A percentile compares a stretch with the other conserved stretches of the same genome.
Evolutionary conservation across 1,140 invertebrate genomes (phyloP).

Genomic region (Zaprionus ornatus): DNA sequence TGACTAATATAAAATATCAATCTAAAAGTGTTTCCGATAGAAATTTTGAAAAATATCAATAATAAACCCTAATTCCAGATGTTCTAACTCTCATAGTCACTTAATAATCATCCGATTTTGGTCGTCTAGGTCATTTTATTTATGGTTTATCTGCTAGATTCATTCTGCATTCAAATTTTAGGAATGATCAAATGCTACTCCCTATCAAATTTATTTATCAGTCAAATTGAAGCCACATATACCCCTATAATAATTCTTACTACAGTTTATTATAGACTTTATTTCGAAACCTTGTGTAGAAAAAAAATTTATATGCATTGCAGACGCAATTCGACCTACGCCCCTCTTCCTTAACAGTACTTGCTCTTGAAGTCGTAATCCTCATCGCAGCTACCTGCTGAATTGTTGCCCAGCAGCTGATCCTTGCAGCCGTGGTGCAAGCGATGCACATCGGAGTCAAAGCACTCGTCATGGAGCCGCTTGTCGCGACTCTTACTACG

Average conservation of each 20-base stretch:
- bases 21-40: no score
- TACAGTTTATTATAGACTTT: neutral
- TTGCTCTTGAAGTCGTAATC: constrained; percentile 73
- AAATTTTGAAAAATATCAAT: no score
- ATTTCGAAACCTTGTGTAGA: constrained; percentile 3
- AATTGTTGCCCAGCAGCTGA: constrained; percentile 57
- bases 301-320: constrained; percentile 13
- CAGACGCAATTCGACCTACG: neutral
- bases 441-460: constrained; percentile 76
- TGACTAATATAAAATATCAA: no score
- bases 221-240: neutral
- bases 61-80: no score
- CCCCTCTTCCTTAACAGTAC: constrained; percentile 49
- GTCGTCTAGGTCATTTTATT: no score
- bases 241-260: no score
- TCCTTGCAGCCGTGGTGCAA: constrained; percentile 74
- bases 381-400: constrained; percentile 57
- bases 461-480: constrained; percentile 73
- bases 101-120: no score
- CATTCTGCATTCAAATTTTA: no score
- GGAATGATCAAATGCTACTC: no score
- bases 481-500: constrained; percentile 75
- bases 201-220: no score
- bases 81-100: no score
- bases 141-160: no score